Evolutionary conservation across 2,797 vertebrate genomes (phyloP), one percentile per base, ranked within the genome.

Genomic region (Petrocephalus schoutedeni): DNA sequence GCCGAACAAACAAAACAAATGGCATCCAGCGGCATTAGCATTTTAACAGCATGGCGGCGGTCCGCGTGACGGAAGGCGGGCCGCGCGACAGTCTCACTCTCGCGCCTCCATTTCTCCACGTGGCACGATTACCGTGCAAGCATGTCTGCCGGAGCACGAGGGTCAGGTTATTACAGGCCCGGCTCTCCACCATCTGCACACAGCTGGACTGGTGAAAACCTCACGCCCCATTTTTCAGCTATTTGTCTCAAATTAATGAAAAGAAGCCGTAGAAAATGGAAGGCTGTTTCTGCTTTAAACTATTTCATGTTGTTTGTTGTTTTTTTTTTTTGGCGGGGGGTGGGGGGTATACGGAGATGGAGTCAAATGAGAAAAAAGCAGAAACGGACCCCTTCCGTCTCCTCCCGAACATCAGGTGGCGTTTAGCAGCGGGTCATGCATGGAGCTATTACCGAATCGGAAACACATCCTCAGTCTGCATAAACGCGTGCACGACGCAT

Each of bases 1-100:
- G 45, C 57, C 12, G 36, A 87, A 32, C 9, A 61, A 61, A 45
- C 7, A 87, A 83, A 83, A 83, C 74, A 87, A 59, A 58, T 16
- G 21, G 51, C 51, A 87, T 74, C 86, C 91, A 90, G 87, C 54
- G 12, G 56, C 56, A 80, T 80, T 80, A 80, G 74, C 74, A 80
- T 80, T 80, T 80, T 80, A 80, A 80, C 74, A 80, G 74, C 74
- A 80, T 49, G 74, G 74, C 32, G 45, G 36, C 19, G 41, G 36
- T 80, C 36, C 4, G 10, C 16, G 51, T 85, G 56, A 23, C 21
- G 0, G 53, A 28, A 28, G 51, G 56, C 12, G 28, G 4, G 45
- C 74, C 41, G 19, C 7, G 3, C 32, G 74, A 49, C 41, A 49
- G 19, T 19, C 19, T 77, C 41, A 77, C 32, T 71, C 36, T 45